A percentile compares a stretch with the other conserved stretches of the same genome.
Evolutionary conservation across 2,888 invertebrate species (phyloP).

Genomic region (Sialis lutaria): DNA sequence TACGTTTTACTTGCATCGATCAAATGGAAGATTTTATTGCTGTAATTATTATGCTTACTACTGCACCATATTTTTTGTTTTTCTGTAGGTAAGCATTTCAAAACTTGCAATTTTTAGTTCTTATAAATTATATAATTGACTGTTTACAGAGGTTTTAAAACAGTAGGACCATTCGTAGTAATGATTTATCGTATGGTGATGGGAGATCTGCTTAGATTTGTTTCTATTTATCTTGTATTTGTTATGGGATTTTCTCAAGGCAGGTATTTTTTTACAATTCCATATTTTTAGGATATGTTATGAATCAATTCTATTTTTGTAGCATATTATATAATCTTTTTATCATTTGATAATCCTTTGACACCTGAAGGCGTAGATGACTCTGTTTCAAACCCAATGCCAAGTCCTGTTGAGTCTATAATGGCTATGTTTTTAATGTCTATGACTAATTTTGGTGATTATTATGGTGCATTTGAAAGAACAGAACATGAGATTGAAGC

Average conservation of each 20-base stretch:
- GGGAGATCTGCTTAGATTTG: slow-evolving; percentile 89
- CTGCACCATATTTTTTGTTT: slow-evolving; percentile 92
- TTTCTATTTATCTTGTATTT: slow-evolving; percentile 91
- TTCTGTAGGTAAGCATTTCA: slow-evolving; percentile 62
- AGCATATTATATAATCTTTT: slow-evolving; percentile 84
- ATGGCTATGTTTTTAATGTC: slow-evolving; percentile 99
- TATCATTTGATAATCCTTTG: slow-evolving; percentile 71
- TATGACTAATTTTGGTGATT: slow-evolving; percentile 88
- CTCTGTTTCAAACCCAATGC: slow-evolving; percentile 69
- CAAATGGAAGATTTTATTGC: slow-evolving; percentile 83
- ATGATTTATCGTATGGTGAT: slow-evolving; percentile 99
- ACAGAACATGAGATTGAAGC: slow-evolving; percentile 80
- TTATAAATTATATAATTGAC: slow-evolving; percentile 5
- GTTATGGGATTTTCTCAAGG: slow-evolving; percentile 96
- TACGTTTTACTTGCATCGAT: slow-evolving; percentile 69
- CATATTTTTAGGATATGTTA: not conserved
- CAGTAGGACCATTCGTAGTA: slow-evolving; percentile 98
- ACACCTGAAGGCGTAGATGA: slow-evolving; percentile 72
- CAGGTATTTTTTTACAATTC: slow-evolving; percentile 18
- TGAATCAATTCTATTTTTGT: slow-evolving; percentile 15
- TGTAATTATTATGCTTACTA: slow-evolving; percentile 85
- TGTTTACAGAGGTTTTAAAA: slow-evolving; percentile 76
- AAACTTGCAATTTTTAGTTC: slow-evolving; percentile 1
- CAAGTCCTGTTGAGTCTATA: slow-evolving; percentile 82
- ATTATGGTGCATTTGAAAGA: slow-evolving; percentile 77